phyloP scores from a whole-genome alignment of 2,113 vertebrate genomes.

The Vulpes ferrilata region DNA sequence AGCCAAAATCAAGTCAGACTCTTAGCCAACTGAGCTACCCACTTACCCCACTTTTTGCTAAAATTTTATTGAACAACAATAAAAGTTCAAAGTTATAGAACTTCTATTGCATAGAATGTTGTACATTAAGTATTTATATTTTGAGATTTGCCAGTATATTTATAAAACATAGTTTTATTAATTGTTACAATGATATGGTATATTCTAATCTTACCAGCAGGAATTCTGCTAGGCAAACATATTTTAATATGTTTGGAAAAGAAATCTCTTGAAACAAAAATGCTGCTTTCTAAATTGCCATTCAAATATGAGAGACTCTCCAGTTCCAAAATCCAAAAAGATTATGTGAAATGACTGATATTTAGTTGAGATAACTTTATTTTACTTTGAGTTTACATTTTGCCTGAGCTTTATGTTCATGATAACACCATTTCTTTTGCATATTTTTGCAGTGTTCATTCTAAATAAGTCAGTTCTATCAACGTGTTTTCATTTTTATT shows the following conservation, averaged over 20 bases:
- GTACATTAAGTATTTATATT: background rate
- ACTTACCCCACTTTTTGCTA: background rate
- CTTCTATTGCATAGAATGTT: background rate
- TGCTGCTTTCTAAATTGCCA: slow-evolving; percentile 3
- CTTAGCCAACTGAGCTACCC: background rate
- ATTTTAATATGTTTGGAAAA: slow-evolving; percentile 44
- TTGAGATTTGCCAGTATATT: background rate
- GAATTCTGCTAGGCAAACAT: background rate
- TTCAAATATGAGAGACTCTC: accelerated
- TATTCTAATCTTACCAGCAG: background rate
- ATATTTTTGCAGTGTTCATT: background rate
- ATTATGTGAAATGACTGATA: background rate
- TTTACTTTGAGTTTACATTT: slow-evolving; percentile 16
- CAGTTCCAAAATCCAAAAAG: background rate
- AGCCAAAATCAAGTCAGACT: background rate
- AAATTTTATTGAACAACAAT: background rate
- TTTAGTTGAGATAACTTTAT: background rate
- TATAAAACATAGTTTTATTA: slow-evolving; percentile 39
- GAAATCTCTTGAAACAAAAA: background rate
- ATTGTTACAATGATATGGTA: background rate
- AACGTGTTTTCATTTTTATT: background rate
- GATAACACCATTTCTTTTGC: background rate
- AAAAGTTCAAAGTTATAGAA: background rate
- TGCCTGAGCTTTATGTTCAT: background rate
- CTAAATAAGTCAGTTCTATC: slow-evolving; percentile 22